Base-by-base conservation (phyloP, 2,797 vertebrate genomes). In the Chelmon rostratus region DNA sequence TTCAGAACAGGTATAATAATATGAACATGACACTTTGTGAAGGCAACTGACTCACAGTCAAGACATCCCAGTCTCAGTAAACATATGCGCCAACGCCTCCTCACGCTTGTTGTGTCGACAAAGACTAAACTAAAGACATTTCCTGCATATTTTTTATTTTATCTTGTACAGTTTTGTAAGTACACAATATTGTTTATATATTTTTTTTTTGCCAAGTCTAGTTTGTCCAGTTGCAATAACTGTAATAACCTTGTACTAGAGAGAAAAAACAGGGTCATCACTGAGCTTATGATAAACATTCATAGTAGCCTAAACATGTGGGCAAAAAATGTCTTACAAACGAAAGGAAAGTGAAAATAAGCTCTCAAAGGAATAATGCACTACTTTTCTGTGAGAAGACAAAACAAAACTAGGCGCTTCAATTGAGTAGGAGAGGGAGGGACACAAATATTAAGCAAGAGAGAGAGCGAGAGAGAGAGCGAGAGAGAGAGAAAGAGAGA, bases 391-490 rank as follows among this genome's bases (percentile, higher is more conserved):
- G 15, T 10, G 19, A 61, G 54, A 66, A 68, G 21, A 56, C n/a
- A 33, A n/a, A 33, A 57, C 10, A 47, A 35, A n/a, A 35, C 16
- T 0, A 5, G 18, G 21, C 46, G 53, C 7, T 31, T 31, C 18
- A 21, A 21, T 7, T 38, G n/a, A 7, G 35, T 64, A 13, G 3
- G 3, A 40, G 21, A 50, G 42, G 3, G 57, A 44, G 33, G 19
- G 49, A 35, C 7, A 59, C 25, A 58, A 37, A 35, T 31, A 57
- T 58, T n/a, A 38, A 74, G 62, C 4, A 44, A 68, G 8, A 52
- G 4, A 47, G 64, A 64, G 40, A 78, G 58, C 80, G 74, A 49
- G 23, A 52, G 49, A 52, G 49, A 53, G 53, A 33, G 53, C 54
- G 25, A n/a, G 38, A 18, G 40, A 42, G 12, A 18, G 13, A 37